phyloP scores from a whole-genome alignment of 2,113 vertebrate genomes.

The Colius striatus region DNA sequence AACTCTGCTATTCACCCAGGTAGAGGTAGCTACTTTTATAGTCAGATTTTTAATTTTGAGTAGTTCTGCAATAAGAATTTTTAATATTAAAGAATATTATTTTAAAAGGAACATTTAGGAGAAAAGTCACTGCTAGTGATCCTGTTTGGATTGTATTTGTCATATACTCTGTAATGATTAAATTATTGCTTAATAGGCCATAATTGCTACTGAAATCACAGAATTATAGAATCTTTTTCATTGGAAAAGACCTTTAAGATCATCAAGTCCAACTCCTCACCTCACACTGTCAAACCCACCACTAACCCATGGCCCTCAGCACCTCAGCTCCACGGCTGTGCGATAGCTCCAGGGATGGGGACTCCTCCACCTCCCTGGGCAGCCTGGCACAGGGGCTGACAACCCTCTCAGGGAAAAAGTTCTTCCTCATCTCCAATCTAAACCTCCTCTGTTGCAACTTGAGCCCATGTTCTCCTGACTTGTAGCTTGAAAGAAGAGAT shows the following conservation, averaged over 20 bases:
- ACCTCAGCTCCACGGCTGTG: no score
- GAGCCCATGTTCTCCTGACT: no score
- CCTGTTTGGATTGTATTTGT: neutral
- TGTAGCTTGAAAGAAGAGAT: no score
- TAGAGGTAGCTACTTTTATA: neutral
- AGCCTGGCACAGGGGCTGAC: no score
- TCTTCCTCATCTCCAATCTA: no score
- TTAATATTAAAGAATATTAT: neutral
- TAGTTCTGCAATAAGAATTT: neutral
- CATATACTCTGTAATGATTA: neutral
- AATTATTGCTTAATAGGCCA: neutral
- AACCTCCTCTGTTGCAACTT: no score
- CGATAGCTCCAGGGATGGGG: no score
- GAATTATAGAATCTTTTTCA: neutral
- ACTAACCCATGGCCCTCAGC: accelerated
- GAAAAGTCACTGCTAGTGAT: neutral
- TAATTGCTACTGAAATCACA: neutral
- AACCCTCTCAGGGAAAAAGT: no score
- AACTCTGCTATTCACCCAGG: neutral
- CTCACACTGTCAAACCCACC: neutral
- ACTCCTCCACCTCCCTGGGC: no score
- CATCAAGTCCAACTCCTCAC: neutral
- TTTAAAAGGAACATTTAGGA: neutral
- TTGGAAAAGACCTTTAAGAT: neutral
- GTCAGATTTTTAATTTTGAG: neutral